A percentile compares a stretch with the other conserved stretches of the same genome.
Evolutionary conservation across 2,888 invertebrate genomes (phyloP).

Genomic region (Ophion obscuratus): DNA sequence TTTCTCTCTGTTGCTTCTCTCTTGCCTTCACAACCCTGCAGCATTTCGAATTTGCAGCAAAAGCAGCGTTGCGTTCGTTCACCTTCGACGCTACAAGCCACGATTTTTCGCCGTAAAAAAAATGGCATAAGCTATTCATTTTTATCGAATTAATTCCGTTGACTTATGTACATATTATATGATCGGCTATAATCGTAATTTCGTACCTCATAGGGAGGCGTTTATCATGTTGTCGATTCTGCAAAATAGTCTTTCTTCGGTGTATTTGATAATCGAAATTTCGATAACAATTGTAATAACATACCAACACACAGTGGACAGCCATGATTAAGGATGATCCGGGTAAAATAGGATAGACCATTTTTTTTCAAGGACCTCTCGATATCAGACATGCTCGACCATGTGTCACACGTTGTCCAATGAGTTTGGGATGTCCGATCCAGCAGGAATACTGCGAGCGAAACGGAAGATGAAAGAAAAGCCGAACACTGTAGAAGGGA

Average conservation of each 20-base stretch:
- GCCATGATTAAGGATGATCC: slow-evolving; percentile 26
- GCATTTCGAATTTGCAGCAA: slow-evolving; percentile 32
- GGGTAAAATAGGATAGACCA: slow-evolving; percentile 29
- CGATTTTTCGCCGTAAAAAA: slow-evolving; percentile 41
- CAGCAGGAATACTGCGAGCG: slow-evolving; percentile 81
- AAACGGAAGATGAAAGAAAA: slow-evolving; percentile 70
- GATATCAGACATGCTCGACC: slow-evolving; percentile 78
- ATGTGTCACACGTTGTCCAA: slow-evolving; percentile 73
- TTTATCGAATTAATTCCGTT: slow-evolving; percentile 54
- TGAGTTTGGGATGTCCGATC: slow-evolving; percentile 74
- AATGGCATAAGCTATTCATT: slow-evolving; percentile 61
- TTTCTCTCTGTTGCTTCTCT: background rate
- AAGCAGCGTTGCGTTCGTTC: slow-evolving; percentile 56
- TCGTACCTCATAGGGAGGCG: background rate
- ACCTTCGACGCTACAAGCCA: slow-evolving; percentile 37
- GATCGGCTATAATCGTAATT: slow-evolving; percentile 51
- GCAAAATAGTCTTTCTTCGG: too few relatives aligned
- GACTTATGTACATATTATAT: slow-evolving; percentile 12
- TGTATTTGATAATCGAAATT: background rate
- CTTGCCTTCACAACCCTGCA: slow-evolving; percentile 22
- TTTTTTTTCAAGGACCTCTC: slow-evolving; percentile 43
- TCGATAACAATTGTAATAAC: background rate
- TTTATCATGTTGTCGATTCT: too few relatives aligned
- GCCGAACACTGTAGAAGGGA: slow-evolving; percentile 34
- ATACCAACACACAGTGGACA: background rate